A percentile compares a stretch with the other conserved stretches of the same genome.
phyloP scores from a whole-genome alignment of 2,888 invertebrate species.

The Orthosia gothica region DNA sequence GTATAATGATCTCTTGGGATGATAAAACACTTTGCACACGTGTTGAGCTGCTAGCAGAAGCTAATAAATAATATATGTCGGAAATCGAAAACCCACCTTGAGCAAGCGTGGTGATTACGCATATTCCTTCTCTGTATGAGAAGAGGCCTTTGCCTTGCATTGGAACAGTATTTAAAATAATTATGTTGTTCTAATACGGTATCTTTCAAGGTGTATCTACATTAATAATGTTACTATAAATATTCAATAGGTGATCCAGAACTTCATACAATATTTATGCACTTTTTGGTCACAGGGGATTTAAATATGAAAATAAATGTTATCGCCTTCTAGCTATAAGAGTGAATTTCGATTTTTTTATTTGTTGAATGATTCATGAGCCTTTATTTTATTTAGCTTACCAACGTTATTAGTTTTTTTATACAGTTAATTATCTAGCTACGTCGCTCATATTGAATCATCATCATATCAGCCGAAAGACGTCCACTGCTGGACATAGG shows the following conservation, averaged over 20 bases:
- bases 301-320: slow-evolving; percentile 38
- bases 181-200: slow-evolving; percentile 7
- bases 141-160: too few species aligned
- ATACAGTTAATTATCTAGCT: not conserved
- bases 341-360: slow-evolving; percentile 19
- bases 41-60: too few species aligned
- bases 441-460: not conserved
- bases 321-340: slow-evolving; percentile 17
- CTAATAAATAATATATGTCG: too few species aligned
- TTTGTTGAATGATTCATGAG: not conserved
- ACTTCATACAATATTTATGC: slow-evolving; percentile 53
- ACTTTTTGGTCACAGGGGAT: slow-evolving; percentile 47
- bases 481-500: too few species aligned
- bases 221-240: slow-evolving; percentile 44
- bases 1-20: too few species aligned
- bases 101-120: too few species aligned
- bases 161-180: slow-evolving; percentile 18
- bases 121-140: too few species aligned
- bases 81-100: not conserved
- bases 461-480: too few species aligned
- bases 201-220: slow-evolving; percentile 14
- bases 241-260: slow-evolving; percentile 30
- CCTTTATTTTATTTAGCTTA: not conserved
- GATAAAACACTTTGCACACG: too few species aligned
- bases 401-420: not conserved